Conservation (phyloP, 2,113 vertebrate species). For the Platysteira castanea region DNA sequence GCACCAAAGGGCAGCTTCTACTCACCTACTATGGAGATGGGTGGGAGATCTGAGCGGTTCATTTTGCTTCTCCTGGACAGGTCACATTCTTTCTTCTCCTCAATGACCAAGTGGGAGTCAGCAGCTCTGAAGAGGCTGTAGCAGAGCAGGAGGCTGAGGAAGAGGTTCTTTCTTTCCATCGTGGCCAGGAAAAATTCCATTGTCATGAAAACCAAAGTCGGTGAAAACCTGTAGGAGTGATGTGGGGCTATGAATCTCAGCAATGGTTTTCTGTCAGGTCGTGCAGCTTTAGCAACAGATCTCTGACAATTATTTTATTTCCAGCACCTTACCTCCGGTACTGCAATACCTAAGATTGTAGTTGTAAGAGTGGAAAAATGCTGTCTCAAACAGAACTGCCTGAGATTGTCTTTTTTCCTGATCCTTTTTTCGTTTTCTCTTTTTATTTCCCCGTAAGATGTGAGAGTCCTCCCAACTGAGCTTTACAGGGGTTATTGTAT, state of each 20-base stretch:
- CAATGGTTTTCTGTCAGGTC: not conserved
- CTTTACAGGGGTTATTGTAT: not conserved
- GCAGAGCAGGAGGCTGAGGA: slow-evolving; percentile 65
- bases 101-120: slow-evolving; percentile 45
- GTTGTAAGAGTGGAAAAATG: not conserved
- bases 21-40: slow-evolving; percentile 77
- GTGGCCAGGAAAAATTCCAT: not conserved
- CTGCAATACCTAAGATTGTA: not conserved
- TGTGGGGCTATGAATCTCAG: not conserved
- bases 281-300: not conserved
- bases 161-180: slow-evolving; percentile 59
- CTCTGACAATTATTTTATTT: not conserved
- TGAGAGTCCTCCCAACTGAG: not conserved
- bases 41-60: slow-evolving; percentile 53
- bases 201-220: not conserved
- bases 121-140: slow-evolving; percentile 48
- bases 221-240: not conserved
- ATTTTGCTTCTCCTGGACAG: slow-evolving; percentile 34
- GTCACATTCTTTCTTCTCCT: slow-evolving; percentile 56
- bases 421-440: too few species aligned
- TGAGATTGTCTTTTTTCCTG: not conserved
- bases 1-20: not conserved
- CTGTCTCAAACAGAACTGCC: not conserved
- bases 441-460: not conserved
- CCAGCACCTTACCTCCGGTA: not conserved